Conservation (phyloP, 1,140 invertebrate genomes). For the Drosophila mayri region DNA sequence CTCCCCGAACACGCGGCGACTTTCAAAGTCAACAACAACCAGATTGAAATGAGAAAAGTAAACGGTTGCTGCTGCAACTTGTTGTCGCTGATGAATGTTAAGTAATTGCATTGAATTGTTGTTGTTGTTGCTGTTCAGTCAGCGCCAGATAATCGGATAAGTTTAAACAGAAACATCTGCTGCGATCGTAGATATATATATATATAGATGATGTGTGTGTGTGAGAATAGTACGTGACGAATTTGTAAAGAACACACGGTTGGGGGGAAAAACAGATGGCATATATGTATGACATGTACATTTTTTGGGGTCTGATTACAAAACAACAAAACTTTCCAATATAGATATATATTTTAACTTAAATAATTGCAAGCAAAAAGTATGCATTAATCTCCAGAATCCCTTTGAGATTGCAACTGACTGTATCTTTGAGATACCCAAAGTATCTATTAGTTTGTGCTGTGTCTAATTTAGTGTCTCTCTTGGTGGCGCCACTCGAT, state of each 20-base stretch:
- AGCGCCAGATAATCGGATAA: conserved; percentile 27
- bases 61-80: conserved; percentile 53
- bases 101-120: conserved; percentile 48
- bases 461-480: conserved; percentile 17
- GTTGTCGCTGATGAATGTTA: conserved; percentile 50
- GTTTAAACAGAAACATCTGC: conserved; percentile 40
- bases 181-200: conserved; percentile 9
- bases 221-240: conserved; percentile 10
- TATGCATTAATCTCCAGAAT: neutral
- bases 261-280: neutral
- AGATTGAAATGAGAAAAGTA: conserved; percentile 57
- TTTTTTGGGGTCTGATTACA: conserved; percentile 2
- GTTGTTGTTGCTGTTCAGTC: conserved; percentile 14
- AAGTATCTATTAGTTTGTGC: conserved; percentile 6
- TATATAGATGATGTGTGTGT: neutral
- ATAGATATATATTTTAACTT: no score
- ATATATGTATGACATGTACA: neutral
- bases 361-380: neutral
- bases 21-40: conserved; percentile 71
- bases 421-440: conserved; percentile 19
- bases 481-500: conserved; percentile 34
- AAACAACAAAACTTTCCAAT: neutral
- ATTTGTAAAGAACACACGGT: neutral
- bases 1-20: conserved; percentile 39
- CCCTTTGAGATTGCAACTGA: neutral